Base-by-base conservation (phyloP, 2,797 vertebrate genomes). In the Clarias fuscus region DNA sequence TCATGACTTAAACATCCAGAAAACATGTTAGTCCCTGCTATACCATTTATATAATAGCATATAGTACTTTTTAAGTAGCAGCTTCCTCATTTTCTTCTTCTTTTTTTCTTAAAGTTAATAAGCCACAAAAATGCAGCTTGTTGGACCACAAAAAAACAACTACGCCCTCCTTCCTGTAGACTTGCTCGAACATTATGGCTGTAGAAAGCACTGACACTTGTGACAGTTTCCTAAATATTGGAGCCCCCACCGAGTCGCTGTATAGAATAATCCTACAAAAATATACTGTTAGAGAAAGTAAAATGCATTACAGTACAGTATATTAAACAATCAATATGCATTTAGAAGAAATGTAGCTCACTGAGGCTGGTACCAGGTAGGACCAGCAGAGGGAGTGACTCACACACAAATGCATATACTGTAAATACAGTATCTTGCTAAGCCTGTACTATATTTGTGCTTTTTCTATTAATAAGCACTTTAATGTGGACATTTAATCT, bases 311-410 rank as follows among this genome's bases (percentile, higher is more conserved):
- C 22, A 43, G 13, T 43, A 43, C 17, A 70, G n/a, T 73, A 6
- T 7, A 14, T 73, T 40, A 48, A 48, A 56, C 4, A 4, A 7
- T 58, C 48, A n/a, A 15, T 5, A 6, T 56, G 30, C 48, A 76
- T 58, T 20, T 30, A 15, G n/a, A 33, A 10, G 18, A 59, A 18
- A 4, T n/a, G 30, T 15, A 27, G 2, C 14, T 64, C 14, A 43
- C 24, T 82, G 30, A 40, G 2, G 37, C 43, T 73, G 59, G 27
- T 81, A 58, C 70, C 17, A 73, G 11, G 7, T 76, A 24, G 2
- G 20, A 68, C 83, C 86, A 85, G 70, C 61, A 85, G 86, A 53
- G 71, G 86, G 86, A 85, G 40, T 43, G 62, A 20, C 53, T 30
- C 58, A 7, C n/a, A 27, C 37, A 71, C 20, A 48, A 70, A 70